Conservation (phyloP, 2,888 invertebrate species). For the Drosophila borborema region DNA sequence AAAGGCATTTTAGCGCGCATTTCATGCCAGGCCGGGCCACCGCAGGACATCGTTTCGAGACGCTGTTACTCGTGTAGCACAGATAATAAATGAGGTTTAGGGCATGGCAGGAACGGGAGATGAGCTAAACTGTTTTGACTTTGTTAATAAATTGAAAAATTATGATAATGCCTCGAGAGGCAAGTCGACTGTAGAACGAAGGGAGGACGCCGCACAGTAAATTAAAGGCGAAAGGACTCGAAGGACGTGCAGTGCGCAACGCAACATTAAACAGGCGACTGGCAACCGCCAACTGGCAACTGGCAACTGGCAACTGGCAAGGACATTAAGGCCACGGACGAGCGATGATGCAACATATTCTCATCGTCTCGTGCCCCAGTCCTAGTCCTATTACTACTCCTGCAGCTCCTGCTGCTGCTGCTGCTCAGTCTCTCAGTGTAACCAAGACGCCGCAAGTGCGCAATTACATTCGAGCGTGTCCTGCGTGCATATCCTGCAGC, state of each 20-base stretch:
- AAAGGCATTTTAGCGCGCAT: conserved; percentile 75
- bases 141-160: conserved; percentile 81
- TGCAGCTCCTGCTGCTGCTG: not conserved
- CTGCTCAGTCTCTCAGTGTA: conserved; percentile 16
- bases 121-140: conserved; percentile 79
- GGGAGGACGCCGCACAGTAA: conserved; percentile 60
- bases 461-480: conserved; percentile 76
- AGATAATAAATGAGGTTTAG: conserved; percentile 75
- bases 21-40: conserved; percentile 57
- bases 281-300: conserved; percentile 64
- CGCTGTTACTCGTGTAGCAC: conserved; percentile 39
- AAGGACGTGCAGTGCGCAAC: conserved; percentile 78
- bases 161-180: conserved; percentile 69
- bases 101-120: conserved; percentile 11
- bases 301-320: conserved; percentile 53
- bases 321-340: conserved; percentile 77
- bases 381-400: not conserved
- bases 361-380: conserved; percentile 23
- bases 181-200: conserved; percentile 16
- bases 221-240: conserved; percentile 65
- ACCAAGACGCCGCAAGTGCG: conserved; percentile 77
- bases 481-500: conserved; percentile 72
- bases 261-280: conserved; percentile 80
- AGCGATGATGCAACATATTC: conserved; percentile 79
- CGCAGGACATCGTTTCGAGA: conserved; percentile 44